phyloP scores from a whole-genome alignment of 2,113 vertebrate genomes.

The Copsychus sechellarum region DNA sequence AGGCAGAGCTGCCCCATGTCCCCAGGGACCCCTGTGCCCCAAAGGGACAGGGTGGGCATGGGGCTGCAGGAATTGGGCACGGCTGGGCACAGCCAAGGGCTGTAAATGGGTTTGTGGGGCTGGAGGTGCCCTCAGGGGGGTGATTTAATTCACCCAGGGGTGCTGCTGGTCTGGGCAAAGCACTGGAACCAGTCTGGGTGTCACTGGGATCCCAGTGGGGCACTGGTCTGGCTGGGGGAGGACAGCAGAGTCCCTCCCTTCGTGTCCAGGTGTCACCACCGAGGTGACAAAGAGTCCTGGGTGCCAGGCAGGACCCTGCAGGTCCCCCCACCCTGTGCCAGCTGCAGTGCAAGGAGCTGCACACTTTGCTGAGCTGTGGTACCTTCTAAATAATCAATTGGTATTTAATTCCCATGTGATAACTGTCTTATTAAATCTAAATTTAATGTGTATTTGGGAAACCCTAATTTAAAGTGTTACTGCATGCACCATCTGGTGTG shows the following conservation, averaged over 20 bases:
- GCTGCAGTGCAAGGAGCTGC: background rate
- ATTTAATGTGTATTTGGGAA: conserved; percentile 71
- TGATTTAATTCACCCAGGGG: background rate
- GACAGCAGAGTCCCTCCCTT: background rate
- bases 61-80: rapidly evolving
- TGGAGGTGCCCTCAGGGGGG: background rate
- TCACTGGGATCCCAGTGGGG: background rate
- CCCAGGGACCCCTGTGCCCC: background rate
- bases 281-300: background rate
- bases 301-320: background rate
- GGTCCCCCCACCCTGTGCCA: background rate
- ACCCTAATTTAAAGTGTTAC: conserved; percentile 67
- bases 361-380: background rate
- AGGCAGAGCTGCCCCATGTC: background rate
- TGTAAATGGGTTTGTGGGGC: rapidly evolving
- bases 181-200: rapidly evolving
- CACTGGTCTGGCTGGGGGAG: background rate
- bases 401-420: conserved; percentile 64
- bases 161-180: background rate
- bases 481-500: conserved; percentile 62
- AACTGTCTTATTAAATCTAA: conserved; percentile 73
- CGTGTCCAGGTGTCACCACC: rapidly evolving
- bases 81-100: background rate
- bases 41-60: rapidly evolving
- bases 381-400: conserved; percentile 52